Evolutionary conservation across 2,113 vertebrate species (phyloP).

Genomic region (Rynchops niger): DNA sequence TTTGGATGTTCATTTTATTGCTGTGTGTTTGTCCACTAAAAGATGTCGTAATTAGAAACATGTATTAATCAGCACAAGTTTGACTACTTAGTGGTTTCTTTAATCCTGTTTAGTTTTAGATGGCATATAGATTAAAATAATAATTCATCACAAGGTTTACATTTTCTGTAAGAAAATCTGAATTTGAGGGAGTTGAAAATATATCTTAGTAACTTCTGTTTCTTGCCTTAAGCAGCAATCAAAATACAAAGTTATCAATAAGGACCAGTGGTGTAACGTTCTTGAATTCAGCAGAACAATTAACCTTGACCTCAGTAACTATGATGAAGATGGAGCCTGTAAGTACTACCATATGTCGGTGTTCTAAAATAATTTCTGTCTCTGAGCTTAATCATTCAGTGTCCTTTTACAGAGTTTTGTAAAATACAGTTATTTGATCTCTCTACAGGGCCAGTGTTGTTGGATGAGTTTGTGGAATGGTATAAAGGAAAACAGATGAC

Average conservation of each 20-base stretch:
- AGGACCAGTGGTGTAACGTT: slow-evolving; percentile 99
- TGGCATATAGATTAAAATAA: not conserved
- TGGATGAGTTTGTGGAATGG: slow-evolving; percentile 99
- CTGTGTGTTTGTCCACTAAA: not conserved
- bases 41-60: not conserved
- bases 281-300: slow-evolving; percentile 99
- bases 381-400: not conserved
- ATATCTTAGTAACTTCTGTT: not conserved
- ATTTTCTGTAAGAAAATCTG: not conserved
- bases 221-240: slow-evolving; percentile 87
- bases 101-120: not conserved
- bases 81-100: not conserved
- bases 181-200: not conserved
- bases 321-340: slow-evolving; percentile 98
- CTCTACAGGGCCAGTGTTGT: slow-evolving; percentile 93
- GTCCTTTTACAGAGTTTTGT: not conserved
- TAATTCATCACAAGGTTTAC: not conserved
- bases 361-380: not conserved
- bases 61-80: not conserved
- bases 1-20: not conserved
- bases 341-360: slow-evolving; percentile 67
- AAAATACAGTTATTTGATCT: slow-evolving; percentile 39
- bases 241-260: slow-evolving; percentile 99
- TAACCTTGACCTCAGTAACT: slow-evolving; percentile 98
- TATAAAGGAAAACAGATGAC: slow-evolving; percentile 99